Conservation (phyloP, 2,888 invertebrate genomes). For the Latheticus oryzae region DNA sequence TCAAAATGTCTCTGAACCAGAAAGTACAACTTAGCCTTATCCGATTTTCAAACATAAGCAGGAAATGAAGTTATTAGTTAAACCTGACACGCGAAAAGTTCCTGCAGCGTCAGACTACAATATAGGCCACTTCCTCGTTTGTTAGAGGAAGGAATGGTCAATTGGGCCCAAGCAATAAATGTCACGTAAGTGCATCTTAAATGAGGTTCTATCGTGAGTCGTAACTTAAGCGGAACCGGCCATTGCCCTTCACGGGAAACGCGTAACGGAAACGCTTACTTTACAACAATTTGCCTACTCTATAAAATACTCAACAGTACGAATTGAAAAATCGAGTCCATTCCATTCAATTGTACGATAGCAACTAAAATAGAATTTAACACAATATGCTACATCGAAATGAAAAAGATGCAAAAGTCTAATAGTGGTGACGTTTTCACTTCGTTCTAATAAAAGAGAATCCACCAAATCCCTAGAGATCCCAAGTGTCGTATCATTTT, state of each 20-base stretch:
- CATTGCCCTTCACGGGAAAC: conserved; percentile 56
- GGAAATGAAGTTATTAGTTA: no score
- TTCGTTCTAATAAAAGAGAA: conserved; percentile 25
- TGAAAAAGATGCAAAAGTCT: conserved; percentile 10
- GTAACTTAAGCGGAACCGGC: conserved; percentile 53
- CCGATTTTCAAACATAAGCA: no score
- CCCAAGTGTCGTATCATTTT: conserved; percentile 29
- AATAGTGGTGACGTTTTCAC: conserved; percentile 19
- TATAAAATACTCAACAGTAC: conserved; percentile 48
- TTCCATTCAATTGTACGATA: conserved; percentile 29
- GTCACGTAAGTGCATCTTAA: conserved; percentile 44
- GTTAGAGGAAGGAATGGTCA: conserved; percentile 16
- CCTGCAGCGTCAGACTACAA: no score
- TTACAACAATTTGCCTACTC: conserved; percentile 59
- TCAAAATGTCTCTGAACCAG: neutral
- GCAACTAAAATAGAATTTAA: no score
- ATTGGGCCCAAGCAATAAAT: conserved; percentile 32
- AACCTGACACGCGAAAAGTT: no score
- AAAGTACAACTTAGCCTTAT: no score
- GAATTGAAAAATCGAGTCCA: conserved; percentile 41
- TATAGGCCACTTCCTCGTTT: conserved; percentile 21
- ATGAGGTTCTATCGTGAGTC: conserved; percentile 43
- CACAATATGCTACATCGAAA: conserved; percentile 20
- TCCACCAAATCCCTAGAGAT: conserved; percentile 18
- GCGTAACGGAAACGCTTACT: conserved; percentile 57